Conservation (phyloP, 2,888 invertebrate genomes). For the Dasysyrphus albostriatus region DNA sequence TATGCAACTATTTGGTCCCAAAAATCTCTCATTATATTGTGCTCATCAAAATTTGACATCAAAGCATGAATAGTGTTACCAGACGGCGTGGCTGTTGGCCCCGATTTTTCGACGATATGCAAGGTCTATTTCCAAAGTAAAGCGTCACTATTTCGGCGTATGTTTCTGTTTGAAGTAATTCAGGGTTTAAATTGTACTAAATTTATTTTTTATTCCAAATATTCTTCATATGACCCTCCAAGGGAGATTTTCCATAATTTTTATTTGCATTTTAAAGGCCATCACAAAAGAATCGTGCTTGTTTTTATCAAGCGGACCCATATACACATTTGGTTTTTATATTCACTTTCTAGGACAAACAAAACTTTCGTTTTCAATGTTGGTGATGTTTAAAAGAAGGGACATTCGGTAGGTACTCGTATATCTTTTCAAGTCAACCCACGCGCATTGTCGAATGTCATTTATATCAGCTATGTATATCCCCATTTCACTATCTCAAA, state of each 20-base stretch:
- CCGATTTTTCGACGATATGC: no score
- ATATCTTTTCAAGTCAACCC: neutral
- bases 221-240: neutral
- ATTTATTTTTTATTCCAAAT: neutral
- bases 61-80: no score
- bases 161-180: no score
- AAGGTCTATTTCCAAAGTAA: no score
- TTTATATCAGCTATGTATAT: constrained; percentile 22
- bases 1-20: no score
- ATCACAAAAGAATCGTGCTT: neutral
- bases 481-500: constrained; percentile 1
- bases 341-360: neutral
- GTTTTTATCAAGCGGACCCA: neutral
- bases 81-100: no score
- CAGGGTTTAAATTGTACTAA: no score
- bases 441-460: constrained; percentile 16
- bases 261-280: neutral
- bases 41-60: no score
- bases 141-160: no score
- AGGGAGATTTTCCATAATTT: neutral
- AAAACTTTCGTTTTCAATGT: neutral
- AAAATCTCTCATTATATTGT: no score
- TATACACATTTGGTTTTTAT: neutral
- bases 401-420: neutral
- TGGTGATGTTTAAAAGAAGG: neutral